Conservation (phyloP, 2,888 invertebrate genomes). For the Thymelicus lineola region DNA sequence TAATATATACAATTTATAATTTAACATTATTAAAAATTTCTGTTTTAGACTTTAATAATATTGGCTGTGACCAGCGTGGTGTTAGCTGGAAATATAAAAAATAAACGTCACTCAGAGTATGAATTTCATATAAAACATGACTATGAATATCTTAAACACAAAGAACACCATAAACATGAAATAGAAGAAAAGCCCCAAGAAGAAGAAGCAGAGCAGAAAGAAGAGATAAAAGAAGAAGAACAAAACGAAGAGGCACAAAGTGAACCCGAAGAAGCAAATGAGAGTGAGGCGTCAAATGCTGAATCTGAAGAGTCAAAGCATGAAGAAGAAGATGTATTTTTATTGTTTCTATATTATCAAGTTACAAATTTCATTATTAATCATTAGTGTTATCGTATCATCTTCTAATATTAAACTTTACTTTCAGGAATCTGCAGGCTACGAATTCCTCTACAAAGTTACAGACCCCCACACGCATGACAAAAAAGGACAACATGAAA, state of each 20-base stretch:
- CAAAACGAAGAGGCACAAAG: not conserved
- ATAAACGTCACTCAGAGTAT: conserved; percentile 6
- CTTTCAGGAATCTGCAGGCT: conserved; percentile 58
- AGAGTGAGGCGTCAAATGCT: conserved; percentile 60
- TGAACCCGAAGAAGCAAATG: conserved; percentile 45
- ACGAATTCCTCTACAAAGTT: conserved; percentile 55
- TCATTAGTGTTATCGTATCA: not conserved
- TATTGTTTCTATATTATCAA: not conserved
- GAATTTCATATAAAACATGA: conserved; percentile 32
- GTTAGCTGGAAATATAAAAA: conserved; percentile 23
- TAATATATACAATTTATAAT: not conserved
- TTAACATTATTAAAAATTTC: not conserved
- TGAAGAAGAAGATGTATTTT: conserved; percentile 71
- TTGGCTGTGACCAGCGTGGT: conserved; percentile 24
- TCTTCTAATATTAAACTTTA: not conserved
- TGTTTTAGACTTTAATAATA: conserved; percentile 28
- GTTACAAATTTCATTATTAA: not conserved
- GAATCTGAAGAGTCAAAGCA: conserved; percentile 62
- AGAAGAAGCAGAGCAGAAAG: not conserved
- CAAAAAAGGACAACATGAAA: conserved; percentile 79
- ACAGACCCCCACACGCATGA: conserved; percentile 84
- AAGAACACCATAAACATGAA: conserved; percentile 14
- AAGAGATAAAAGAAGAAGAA: conserved; percentile 6
- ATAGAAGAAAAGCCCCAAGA: conserved; percentile 14
- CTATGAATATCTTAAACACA: conserved; percentile 20